Evolutionary conservation across 2,113 vertebrate genomes (phyloP).

Genomic region (Meleagris gallopavo): DNA sequence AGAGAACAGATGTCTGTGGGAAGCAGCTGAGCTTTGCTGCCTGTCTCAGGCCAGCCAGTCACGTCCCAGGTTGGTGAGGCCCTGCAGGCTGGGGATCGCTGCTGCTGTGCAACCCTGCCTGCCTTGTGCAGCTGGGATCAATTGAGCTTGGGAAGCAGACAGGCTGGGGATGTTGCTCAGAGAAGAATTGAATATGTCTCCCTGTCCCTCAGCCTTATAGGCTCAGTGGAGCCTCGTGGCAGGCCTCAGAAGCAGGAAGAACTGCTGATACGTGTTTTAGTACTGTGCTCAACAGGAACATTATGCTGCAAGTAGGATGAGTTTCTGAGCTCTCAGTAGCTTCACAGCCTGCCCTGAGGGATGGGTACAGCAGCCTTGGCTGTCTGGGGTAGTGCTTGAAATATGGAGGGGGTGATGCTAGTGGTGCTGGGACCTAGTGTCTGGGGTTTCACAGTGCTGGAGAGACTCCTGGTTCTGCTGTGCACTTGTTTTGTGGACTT

Average conservation of each 20-base stretch:
- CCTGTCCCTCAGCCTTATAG: background rate
- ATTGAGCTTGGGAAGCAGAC: background rate
- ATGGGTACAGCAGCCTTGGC: background rate
- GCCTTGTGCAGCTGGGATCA: background rate
- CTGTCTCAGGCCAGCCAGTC: background rate
- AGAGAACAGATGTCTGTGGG: background rate
- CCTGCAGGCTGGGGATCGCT: background rate
- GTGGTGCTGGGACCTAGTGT: background rate
- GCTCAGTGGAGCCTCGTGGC: background rate
- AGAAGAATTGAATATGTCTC: background rate
- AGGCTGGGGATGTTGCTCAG: background rate
- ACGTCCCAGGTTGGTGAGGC: background rate
- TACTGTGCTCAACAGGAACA: fast-evolving
- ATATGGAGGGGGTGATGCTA: background rate
- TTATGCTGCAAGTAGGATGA: background rate
- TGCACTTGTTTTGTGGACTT: background rate
- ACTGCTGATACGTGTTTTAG: background rate
- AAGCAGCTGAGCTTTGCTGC: fast-evolving
- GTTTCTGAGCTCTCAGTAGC: background rate
- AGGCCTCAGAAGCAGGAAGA: background rate
- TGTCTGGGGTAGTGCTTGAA: background rate
- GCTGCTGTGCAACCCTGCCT: background rate
- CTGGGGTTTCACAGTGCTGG: background rate
- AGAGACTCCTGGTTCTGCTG: background rate
- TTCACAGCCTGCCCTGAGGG: background rate